Evolutionary conservation across 1,140 invertebrate genomes (phyloP).

Genomic region (Arctopsyche grandis): DNA sequence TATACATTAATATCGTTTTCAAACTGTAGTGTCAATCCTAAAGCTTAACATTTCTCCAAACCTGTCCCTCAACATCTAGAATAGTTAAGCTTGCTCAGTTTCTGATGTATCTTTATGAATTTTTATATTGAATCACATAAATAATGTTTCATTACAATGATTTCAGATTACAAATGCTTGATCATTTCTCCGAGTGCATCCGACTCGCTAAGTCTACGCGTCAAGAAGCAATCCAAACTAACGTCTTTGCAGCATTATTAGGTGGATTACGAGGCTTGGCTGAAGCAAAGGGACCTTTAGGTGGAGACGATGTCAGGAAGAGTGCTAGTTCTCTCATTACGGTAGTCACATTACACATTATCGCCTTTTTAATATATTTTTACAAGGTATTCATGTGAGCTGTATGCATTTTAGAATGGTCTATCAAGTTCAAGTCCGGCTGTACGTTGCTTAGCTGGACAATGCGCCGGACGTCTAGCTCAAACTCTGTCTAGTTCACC

Average conservation of each 20-base stretch:
- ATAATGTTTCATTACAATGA: neutral
- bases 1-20: neutral
- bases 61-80: too few relatives aligned
- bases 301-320: conserved; percentile 90
- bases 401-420: conserved; percentile 68
- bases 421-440: conserved; percentile 87
- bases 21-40: neutral
- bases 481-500: conserved; percentile 57
- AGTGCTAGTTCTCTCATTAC: conserved; percentile 84
- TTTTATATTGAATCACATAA: too few relatives aligned
- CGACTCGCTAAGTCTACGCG: conserved; percentile 89
- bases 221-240: conserved; percentile 96
- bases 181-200: conserved; percentile 96
- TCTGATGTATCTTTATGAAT: too few relatives aligned
- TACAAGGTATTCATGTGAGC: neutral
- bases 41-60: too few relatives aligned
- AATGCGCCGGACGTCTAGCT: conserved; percentile 71
- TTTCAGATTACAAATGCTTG: conserved; percentile 89
- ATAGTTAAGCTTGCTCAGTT: too few relatives aligned
- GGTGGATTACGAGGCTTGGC: conserved; percentile 89
- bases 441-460: conserved; percentile 90
- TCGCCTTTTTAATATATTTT: conserved; percentile 31
- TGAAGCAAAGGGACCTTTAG: conserved; percentile 86
- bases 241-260: conserved; percentile 94
- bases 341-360: conserved; percentile 62